Base-by-base conservation (phyloP, 2,113 vertebrate species). In the Protobothrops flavoviridis region DNA sequence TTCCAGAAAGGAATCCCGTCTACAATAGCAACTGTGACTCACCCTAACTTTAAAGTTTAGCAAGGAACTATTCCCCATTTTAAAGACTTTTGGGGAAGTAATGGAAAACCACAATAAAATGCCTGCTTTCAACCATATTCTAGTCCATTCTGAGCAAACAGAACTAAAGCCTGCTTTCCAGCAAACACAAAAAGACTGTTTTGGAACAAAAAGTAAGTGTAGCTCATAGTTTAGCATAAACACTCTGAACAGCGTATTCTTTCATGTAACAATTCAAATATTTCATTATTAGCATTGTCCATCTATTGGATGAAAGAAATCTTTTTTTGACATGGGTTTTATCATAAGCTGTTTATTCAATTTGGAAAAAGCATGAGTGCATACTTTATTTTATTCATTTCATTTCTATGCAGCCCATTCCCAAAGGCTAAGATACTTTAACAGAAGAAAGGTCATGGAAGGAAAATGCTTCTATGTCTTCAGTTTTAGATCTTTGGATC, bases 1-100 rank as follows among this genome's bases (percentile, higher is more conserved):
- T 94, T 94, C 93, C 95, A 96, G 95, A 96, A 93, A 96, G 94
- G 90, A 96, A 95, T 97, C 95, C 95, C 93, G 96, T 95, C 93
- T 94, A 93, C 95, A 95, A 93, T 94, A 93, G 87, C 94, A 95
- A 95, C 12, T 92, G 55, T 97, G 97, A 96, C 93, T 97, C 94
- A 96, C 86, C 93, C 85, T 4, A 24, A 95, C 94, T 88, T n/a
- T 96, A 92, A 93, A 94, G 15, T 93, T 94, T 93, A 92, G 56
- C 33, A 89, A 88, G 93, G 95, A 96, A 50, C 95, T 90, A 92
- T 90, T 92, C 81, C 94, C 88, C 90, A 91, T 92, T 48, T 85
- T 39, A 45, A 56, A 96, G 91, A 59, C 74, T 24, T 93, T 96
- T 95, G 17, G n/a, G 93, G 94, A 95, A 93, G 86, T 55, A 48